Evolutionary conservation across 1,140 invertebrate species (phyloP), one percentile per base, ranked within the genome.

Genomic region (Matsumurasca onukii): DNA sequence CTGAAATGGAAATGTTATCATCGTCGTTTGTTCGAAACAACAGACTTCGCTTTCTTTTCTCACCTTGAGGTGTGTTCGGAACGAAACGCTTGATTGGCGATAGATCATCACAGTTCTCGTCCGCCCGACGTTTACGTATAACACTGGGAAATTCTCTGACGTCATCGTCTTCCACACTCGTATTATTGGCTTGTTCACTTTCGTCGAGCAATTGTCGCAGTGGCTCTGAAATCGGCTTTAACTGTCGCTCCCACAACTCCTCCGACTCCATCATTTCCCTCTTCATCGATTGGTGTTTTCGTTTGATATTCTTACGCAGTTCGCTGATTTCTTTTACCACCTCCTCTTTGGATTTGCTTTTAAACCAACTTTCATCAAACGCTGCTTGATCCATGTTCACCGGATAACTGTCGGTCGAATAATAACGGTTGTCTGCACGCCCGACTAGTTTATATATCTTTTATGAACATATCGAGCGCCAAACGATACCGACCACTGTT

Each of bases 401-500:
- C 31, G n/a, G 17, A 49, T 9, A n/a, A 25, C 20, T 49, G 31
- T 29, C 49, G 15, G 17, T 29, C 5, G 34, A 39, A 39, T 39
- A 39, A 39, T 39, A 39, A 39, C 17, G 17, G 34, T 9, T 9
- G 17, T 17, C 17, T 5, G 34, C 17, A 9, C 17, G 5, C 17
- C 17, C 5, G 34, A 9, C 17, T 39, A 9, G 17, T 39, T 39
- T 39, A 39, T 9, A 39, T 9, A 39, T 39, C 34, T 39, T 2
- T 22, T 24, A 69, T 49, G 34, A 69, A 45, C 39, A 49, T 31
- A 49, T 69, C 67, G 30, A 63, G 30, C 27, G 45, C 57, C 13
- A 34, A 31, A 31, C 67, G 30, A 51, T 59, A 63, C 24, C 59
- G 77, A 66, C 73, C 76, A 15, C 77, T 61, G 73, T 80, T 81